Evolutionary conservation across 1,140 invertebrate genomes (phyloP), one percentile per base, ranked within the genome.

Genomic region (Solen grandis): DNA sequence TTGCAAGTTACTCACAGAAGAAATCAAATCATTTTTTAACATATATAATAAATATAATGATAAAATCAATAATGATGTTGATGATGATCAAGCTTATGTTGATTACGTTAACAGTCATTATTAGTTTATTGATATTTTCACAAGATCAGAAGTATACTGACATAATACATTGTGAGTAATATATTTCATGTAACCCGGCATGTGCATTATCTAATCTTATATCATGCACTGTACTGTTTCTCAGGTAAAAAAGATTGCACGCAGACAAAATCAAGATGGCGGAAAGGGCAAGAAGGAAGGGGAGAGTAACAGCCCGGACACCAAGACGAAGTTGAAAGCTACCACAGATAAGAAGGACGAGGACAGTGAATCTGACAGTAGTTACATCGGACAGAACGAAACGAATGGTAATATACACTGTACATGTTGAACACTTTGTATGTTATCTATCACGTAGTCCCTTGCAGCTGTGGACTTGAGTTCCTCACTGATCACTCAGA

Each of bases 211-310:
- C n/a, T n/a, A n/a, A n/a, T n/a, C n/a, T n/a, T n/a, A n/a, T n/a
- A n/a, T n/a, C n/a, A n/a, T n/a, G n/a, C n/a, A n/a, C n/a, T n/a
- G n/a, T n/a, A n/a, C n/a, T n/a, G n/a, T 25, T 59, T 52, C 66
- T n/a, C 74, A 90, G 88, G 89, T 89, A 35, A 90, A 89, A 82
- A 90, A 90, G 82, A 86, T 90, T 52, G 88, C 88, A 8, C 81
- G 89, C 31, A 82, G 89, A 54, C 89, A 90, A 70, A 90, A 87
- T 74, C 83, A 88, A 57, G 89, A 90, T 52, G 82, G 66, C 10
- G 72, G 81, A 22, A 79, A 73, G 31, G 76, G 75, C 5, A 81
- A 78, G n/a, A 85, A 85, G 41, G 78, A 84, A 22, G 60, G 57
- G 8, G 70, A 60, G 59, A 55, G 65, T 35, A 72, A 38, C 36